phyloP scores from a whole-genome alignment of 2,113 vertebrate species.

The Anthoscopus minutus region DNA sequence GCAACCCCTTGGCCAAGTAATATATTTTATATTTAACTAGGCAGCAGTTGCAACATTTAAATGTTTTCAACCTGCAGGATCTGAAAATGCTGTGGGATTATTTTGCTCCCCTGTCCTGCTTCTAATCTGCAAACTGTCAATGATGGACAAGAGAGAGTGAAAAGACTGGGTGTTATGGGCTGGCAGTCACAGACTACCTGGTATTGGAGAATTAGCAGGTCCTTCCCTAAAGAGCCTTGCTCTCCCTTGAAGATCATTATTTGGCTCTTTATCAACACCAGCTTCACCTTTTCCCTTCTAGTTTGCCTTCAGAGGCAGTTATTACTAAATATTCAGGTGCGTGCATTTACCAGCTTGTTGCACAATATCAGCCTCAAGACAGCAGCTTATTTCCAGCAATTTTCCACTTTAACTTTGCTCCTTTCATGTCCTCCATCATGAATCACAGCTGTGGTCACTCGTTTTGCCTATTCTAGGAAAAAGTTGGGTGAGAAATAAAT shows the following conservation, averaged over 20 bases:
- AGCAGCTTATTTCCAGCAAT: background rate
- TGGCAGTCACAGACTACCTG: background rate
- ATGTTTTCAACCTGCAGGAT: background rate
- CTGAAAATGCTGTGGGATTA: background rate
- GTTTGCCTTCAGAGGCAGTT: background rate
- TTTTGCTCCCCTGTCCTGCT: background rate
- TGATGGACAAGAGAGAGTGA: background rate
- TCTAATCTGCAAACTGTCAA: background rate
- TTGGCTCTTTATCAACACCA: background rate
- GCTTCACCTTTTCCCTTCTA: background rate
- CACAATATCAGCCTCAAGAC: background rate
- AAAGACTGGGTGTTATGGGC: background rate
- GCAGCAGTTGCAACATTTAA: background rate
- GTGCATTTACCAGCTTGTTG: background rate
- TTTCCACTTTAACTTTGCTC: background rate
- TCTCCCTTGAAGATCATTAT: background rate
- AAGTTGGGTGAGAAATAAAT: background rate
- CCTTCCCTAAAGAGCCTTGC: background rate
- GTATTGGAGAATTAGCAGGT: background rate
- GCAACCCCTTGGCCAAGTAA: background rate
- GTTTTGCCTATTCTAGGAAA: background rate
- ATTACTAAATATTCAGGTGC: background rate
- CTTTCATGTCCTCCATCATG: accelerated
- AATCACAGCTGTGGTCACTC: background rate
- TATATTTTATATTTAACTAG: background rate